Evolutionary conservation across 2,113 vertebrate genomes (phyloP).

Genomic region (Cyrtonyx montezumae): DNA sequence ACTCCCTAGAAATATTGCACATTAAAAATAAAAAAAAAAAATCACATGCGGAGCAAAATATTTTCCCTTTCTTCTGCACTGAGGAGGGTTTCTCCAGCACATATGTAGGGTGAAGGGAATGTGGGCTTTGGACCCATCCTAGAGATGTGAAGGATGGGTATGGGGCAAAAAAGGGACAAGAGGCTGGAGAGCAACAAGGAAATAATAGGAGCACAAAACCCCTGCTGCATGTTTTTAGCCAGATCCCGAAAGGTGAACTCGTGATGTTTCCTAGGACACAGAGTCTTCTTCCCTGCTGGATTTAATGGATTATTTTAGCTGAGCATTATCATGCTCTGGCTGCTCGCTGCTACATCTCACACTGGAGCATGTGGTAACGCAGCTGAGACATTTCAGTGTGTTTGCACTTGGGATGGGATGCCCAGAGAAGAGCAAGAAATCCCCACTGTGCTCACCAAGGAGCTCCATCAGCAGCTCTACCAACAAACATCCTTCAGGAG

Average conservation of each 20-base stretch:
- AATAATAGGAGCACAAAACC: background rate
- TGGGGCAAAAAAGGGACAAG: fast-evolving
- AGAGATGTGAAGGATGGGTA: background rate
- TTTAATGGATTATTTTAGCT: background rate
- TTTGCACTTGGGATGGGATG: background rate
- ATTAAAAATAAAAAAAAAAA: background rate
- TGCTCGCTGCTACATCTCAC: fast-evolving
- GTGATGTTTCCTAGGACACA: background rate
- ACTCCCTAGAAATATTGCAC: background rate
- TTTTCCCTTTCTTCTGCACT: background rate
- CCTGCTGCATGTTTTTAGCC: background rate
- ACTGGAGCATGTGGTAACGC: too few relatives aligned
- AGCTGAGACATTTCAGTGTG: background rate
- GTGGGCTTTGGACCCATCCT: background rate
- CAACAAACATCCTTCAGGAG: fast-evolving
- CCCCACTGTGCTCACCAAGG: fast-evolving
- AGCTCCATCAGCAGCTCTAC: background rate
- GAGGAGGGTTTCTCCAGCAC: background rate
- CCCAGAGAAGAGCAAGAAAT: background rate
- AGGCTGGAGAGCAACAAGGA: background rate
- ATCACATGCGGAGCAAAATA: background rate
- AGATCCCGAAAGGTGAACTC: background rate
- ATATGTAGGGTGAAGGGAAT: background rate
- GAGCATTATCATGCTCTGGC: fast-evolving
- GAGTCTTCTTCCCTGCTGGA: background rate